phyloP scores from a whole-genome alignment of 2,888 invertebrate genomes.

The Temnothorax unifasciatus region DNA sequence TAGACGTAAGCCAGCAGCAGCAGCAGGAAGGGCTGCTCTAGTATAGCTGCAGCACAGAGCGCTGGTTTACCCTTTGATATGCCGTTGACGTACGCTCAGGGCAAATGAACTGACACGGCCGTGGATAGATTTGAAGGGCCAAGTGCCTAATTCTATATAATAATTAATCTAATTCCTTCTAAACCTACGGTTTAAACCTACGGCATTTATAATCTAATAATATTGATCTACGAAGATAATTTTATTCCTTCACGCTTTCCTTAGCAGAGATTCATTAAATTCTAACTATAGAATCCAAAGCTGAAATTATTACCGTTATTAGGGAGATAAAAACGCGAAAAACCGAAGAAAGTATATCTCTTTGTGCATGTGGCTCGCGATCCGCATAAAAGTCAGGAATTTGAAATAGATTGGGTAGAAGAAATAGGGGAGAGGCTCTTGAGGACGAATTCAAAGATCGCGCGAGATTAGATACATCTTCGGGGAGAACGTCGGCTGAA shows the following conservation, averaged over 20 bases:
- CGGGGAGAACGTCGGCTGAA: constrained; percentile 46
- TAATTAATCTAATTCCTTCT: too few species aligned
- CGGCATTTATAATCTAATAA: neutral
- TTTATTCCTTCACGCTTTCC: neutral
- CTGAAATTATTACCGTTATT: neutral
- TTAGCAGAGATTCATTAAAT: neutral
- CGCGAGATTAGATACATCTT: constrained; percentile 74
- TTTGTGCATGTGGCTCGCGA: neutral
- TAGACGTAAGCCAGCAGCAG: constrained; percentile 26
- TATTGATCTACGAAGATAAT: neutral
- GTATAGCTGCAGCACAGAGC: constrained; percentile 13
- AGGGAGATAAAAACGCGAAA: neutral
- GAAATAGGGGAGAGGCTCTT: neutral
- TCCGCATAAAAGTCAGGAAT: constrained; percentile 12
- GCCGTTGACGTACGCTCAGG: neutral
- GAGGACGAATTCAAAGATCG: constrained; percentile 63
- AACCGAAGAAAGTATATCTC: neutral
- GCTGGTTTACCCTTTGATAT: constrained; percentile 19
- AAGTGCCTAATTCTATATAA: neutral
- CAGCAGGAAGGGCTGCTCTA: constrained; percentile 30
- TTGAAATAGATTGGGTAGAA: constrained; percentile 15
- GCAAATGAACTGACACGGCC: neutral
- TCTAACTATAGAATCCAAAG: neutral
- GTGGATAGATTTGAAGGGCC: neutral
- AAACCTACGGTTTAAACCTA: neutral